phyloP scores from a whole-genome alignment of 2,888 invertebrate species.

The Orchestes rusci region DNA sequence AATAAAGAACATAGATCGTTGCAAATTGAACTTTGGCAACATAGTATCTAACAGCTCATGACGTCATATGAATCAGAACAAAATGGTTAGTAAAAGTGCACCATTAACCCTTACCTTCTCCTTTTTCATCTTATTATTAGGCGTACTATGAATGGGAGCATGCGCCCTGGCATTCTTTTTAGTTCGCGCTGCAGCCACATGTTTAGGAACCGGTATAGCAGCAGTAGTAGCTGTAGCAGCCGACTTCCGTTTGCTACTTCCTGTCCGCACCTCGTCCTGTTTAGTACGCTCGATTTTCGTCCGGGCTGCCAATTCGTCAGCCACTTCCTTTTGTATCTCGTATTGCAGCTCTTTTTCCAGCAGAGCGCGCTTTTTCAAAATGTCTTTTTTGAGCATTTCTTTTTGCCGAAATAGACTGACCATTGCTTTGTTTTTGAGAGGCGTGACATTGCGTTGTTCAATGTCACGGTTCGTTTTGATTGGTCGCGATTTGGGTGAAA shows the following conservation, averaged over 20 bases:
- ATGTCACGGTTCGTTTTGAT: too few relatives aligned
- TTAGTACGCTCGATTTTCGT: conserved; percentile 66
- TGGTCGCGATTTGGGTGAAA: conserved; percentile 37
- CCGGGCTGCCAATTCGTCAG: conserved; percentile 62
- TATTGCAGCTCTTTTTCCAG: conserved; percentile 84
- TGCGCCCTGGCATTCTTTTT: conserved; percentile 26
- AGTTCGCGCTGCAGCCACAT: conserved; percentile 19
- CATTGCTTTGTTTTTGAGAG: conserved; percentile 62
- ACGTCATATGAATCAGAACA: too few relatives aligned
- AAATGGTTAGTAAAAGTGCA: too few relatives aligned
- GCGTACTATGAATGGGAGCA: conserved; percentile 10
- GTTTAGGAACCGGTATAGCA: conserved; percentile 31
- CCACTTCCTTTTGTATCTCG: conserved; percentile 82
- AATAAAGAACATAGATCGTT: neutral
- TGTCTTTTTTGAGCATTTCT: conserved; percentile 87
- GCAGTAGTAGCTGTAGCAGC: conserved; percentile 43
- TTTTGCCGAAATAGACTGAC: conserved; percentile 80
- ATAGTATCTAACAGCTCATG: too few relatives aligned
- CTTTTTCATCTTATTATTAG: conserved; percentile 43
- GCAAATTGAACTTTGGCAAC: neutral
- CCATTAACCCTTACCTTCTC: conserved; percentile 60
- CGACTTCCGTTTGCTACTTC: conserved; percentile 51
- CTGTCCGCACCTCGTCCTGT: conserved; percentile 49
- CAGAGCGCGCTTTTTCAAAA: conserved; percentile 80
- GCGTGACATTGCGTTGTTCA: too few relatives aligned